These are phyloP conservation scores for Omphaloscelis lunosa DNA, from an alignment of 2,888 invertebrate species.

Conservation along the genomic window DNA sequence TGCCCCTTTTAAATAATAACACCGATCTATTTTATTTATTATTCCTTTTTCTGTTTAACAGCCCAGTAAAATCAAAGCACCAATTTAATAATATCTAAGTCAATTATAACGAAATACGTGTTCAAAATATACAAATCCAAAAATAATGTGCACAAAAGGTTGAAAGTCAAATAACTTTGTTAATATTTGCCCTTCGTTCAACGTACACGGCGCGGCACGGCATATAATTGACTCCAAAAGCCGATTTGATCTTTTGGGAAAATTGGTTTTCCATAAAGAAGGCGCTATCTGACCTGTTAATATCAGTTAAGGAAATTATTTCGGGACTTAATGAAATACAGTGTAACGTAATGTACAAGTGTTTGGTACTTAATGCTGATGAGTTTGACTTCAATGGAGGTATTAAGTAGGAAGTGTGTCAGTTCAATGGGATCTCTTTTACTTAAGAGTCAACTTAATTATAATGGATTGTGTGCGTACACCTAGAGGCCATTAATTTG, in stretches of 20 bases:
- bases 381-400: neutral
- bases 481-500: slow-evolving; percentile 29
- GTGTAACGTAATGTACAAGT: slow-evolving; percentile 45
- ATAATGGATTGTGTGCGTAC: slow-evolving; percentile 32
- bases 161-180: slow-evolving; percentile 51
- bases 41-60: neutral
- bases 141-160: slow-evolving; percentile 42
- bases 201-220: slow-evolving; percentile 20
- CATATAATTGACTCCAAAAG: slow-evolving; percentile 57
- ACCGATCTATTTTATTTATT: neutral
- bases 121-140: slow-evolving; percentile 29
- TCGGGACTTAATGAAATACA: slow-evolving; percentile 42
- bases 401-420: slow-evolving; percentile 12
- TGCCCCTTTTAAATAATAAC: neutral
- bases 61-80: neutral
- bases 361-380: slow-evolving; percentile 22
- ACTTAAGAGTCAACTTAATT: slow-evolving; percentile 41
- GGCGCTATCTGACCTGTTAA: slow-evolving; percentile 55
- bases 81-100: neutral
- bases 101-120: slow-evolving; percentile 19
- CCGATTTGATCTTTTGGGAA: slow-evolving; percentile 61
- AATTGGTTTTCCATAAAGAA: slow-evolving; percentile 65
- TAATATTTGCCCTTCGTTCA: slow-evolving; percentile 37
- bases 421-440: slow-evolving; percentile 12
- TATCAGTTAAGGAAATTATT: slow-evolving; percentile 59